phyloP scores from a whole-genome alignment of 64 coral and sea anemone species.

The Porites australiensis region DNA sequence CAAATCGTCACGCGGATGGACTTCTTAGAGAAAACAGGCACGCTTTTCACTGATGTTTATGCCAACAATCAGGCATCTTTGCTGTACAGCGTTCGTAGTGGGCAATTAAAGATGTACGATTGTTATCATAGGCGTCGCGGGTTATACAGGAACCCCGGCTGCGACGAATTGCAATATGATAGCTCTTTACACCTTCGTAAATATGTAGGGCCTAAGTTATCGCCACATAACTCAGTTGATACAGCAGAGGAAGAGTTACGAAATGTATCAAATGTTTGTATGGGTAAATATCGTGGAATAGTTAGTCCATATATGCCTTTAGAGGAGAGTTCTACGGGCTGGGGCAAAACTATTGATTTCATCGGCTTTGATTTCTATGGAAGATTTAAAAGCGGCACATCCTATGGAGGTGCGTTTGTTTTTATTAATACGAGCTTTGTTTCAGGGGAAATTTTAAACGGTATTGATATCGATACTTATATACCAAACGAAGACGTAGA shows the following conservation, averaged over 20 bases:
- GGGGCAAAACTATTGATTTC: background rate
- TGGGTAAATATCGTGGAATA: background rate
- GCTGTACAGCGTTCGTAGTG: background rate
- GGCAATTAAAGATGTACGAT: background rate
- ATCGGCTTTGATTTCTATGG: constrained; percentile 9
- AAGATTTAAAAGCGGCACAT: background rate
- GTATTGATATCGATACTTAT: background rate
- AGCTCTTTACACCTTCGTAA: background rate
- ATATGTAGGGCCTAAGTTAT: background rate
- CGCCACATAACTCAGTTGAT: background rate
- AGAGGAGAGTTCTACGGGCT: background rate
- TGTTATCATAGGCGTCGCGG: background rate
- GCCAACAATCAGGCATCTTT: constrained; percentile 23
- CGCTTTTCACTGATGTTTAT: constrained; percentile 9
- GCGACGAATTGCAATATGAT: background rate
- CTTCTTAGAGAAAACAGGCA: background rate
- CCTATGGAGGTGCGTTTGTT: background rate
- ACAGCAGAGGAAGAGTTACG: background rate
- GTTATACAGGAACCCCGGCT: too few species aligned
- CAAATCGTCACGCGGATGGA: constrained; percentile 7
- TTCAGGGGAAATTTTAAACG: background rate
- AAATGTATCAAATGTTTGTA: background rate
- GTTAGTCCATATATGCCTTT: background rate
- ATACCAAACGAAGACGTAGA: too few species aligned
- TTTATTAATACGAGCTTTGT: background rate